These are phyloP conservation scores for Epinephelus awoara DNA, from an alignment of 2,797 vertebrate species.

Conservation along the genomic window DNA sequence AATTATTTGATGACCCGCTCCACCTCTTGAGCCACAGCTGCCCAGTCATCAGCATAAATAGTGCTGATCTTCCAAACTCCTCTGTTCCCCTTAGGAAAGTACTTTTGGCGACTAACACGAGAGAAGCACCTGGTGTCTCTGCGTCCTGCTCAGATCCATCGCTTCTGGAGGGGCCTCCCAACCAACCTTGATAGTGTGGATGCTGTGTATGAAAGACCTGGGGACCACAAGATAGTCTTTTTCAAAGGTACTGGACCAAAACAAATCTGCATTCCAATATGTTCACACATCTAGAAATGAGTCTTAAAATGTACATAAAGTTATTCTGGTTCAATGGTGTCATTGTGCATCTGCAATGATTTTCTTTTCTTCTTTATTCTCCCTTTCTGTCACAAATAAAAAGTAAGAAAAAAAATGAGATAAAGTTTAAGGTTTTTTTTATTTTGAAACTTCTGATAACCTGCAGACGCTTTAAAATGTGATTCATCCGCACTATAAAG, in stretches of 20 bases:
- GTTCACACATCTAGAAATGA: background rate
- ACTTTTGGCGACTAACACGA: conserved; percentile 96
- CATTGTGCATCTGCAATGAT: background rate
- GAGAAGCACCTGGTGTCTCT: conserved; percentile 96
- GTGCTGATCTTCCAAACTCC: background rate
- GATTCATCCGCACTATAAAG: conserved; percentile 15
- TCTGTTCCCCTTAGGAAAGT: conserved; percentile 86
- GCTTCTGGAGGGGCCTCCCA: conserved; percentile 96
- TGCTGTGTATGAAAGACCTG: conserved; percentile 93
- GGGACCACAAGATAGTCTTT: conserved; percentile 96
- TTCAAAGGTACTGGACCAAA: conserved; percentile 91
- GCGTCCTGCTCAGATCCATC: conserved; percentile 94
- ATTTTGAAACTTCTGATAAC: background rate
- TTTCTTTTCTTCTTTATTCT: background rate
- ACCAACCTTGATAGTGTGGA: conserved; percentile 93
- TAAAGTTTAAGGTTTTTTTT: background rate
- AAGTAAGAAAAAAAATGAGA: background rate
- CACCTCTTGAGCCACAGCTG: too few relatives aligned
- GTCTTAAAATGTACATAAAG: background rate
- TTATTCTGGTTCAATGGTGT: background rate
- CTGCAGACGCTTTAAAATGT: conserved; percentile 15
- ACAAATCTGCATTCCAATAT: background rate
- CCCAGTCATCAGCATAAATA: background rate
- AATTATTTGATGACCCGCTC: too few relatives aligned
- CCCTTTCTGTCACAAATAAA: background rate